Evolutionary conservation across 2,888 invertebrate species (phyloP).

Genomic region (Plebejus anna): DNA sequence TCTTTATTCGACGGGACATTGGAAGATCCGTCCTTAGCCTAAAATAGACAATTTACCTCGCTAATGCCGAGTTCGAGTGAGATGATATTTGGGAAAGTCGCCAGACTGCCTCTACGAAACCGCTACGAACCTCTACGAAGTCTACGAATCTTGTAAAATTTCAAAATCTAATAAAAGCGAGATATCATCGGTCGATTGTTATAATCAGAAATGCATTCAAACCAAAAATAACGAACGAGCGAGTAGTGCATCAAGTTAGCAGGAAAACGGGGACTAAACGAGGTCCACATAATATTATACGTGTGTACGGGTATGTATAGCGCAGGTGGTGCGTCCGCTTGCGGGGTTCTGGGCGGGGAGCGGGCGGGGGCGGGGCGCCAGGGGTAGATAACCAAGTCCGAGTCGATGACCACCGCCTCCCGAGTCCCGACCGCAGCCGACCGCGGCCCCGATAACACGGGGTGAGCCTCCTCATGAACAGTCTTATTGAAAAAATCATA

Average conservation of each 20-base stretch:
- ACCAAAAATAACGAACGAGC: background rate
- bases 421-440: background rate
- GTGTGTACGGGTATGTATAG: background rate
- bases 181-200: background rate
- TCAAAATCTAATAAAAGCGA: background rate
- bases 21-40: too few species aligned
- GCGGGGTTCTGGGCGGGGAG: background rate
- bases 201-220: background rate
- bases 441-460: background rate
- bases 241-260: background rate
- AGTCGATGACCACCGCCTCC: constrained; percentile 24
- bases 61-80: background rate
- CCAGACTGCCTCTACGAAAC: background rate
- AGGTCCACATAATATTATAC: background rate
- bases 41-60: too few species aligned
- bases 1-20: too few species aligned
- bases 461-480: constrained; percentile 3
- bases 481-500: constrained; percentile 13
- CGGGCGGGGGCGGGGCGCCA: background rate
- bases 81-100: background rate
- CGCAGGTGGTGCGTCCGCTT: constrained; percentile 19
- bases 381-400: constrained; percentile 25
- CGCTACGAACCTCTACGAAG: background rate
- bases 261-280: constrained; percentile 1
- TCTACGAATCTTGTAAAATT: background rate